Percentiles rank a stretch among this genome's conserved stretches.
Evolutionary conservation across 1,140 invertebrate species (phyloP).

Genomic region (Cydia fagiglandana): DNA sequence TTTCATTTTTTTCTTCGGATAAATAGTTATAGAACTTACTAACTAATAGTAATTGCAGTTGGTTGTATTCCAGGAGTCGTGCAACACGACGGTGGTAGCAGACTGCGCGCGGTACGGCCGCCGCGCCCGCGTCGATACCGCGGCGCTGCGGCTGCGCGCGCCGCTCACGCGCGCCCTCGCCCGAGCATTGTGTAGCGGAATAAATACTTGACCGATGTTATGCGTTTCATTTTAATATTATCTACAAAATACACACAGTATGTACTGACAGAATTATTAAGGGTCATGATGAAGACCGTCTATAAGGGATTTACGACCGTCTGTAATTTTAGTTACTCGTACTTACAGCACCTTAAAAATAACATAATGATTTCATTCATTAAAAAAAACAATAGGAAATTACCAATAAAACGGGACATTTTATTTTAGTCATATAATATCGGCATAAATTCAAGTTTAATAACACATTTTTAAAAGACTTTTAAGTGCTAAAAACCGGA

Average conservation of each 20-base stretch:
- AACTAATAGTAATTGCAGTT: constrained; percentile 33
- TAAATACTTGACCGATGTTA: constrained; percentile 49
- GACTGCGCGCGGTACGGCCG: constrained; percentile 62
- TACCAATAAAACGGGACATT: background rate
- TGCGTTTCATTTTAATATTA: constrained; percentile 36
- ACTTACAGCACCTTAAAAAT: background rate
- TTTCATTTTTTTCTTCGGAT: no score
- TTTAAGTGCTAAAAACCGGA: background rate
- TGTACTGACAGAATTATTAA: no score
- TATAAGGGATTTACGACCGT: no score
- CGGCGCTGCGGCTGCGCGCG: constrained; percentile 55
- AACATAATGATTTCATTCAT: background rate
- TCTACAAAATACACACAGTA: no score
- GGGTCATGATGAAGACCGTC: no score
- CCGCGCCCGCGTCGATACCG: constrained; percentile 55
- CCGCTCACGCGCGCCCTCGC: constrained; percentile 53
- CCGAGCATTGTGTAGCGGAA: constrained; percentile 38
- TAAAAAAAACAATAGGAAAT: background rate
- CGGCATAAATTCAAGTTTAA: background rate
- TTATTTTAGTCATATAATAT: background rate
- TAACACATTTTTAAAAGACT: background rate
- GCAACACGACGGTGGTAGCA: constrained; percentile 64
- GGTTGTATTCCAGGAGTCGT: constrained; percentile 57
- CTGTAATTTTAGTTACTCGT: no score
- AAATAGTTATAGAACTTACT: background rate